A percentile compares a stretch with the other conserved stretches of the same genome.
These are phyloP conservation scores for Daphoenositta chrysoptera DNA, from an alignment of 2,113 vertebrate species.

Conservation along the genomic window DNA sequence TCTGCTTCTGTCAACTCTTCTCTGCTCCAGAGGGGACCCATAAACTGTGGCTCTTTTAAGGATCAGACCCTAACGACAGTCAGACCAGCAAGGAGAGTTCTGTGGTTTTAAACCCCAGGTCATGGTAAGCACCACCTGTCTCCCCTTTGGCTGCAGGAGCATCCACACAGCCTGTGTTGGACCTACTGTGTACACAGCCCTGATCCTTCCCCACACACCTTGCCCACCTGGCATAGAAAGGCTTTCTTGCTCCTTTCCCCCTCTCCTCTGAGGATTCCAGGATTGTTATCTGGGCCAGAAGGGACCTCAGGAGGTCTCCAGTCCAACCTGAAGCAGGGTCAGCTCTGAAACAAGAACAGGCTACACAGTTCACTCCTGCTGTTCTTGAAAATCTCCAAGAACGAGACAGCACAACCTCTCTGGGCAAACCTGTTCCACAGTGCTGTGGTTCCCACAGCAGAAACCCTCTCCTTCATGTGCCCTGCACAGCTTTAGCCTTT, in stretches of 20 bases:
- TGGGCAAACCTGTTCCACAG: neutral
- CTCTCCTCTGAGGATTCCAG: neutral
- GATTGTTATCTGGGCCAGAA: neutral
- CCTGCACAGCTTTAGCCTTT: neutral
- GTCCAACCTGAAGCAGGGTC: neutral
- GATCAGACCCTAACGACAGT: neutral
- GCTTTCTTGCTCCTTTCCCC: neutral
- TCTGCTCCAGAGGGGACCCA: neutral
- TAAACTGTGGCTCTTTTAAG: neutral
- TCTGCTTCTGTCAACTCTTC: neutral
- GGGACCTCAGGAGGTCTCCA: neutral
- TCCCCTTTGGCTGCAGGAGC: neutral
- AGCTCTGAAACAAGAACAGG: neutral
- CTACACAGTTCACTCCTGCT: neutral
- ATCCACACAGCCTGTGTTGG: fast-evolving
- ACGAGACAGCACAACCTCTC: fast-evolving
- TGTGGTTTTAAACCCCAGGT: neutral
- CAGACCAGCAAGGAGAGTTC: neutral
- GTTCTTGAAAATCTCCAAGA: neutral
- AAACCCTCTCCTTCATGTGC: fast-evolving
- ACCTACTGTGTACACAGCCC: fast-evolving
- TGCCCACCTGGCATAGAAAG: neutral
- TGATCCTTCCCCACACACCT: neutral
- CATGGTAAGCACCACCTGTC: neutral
- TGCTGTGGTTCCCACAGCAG: neutral